Conservation (phyloP, 2,797 vertebrate species). For the Cossypha dichroa region DNA sequence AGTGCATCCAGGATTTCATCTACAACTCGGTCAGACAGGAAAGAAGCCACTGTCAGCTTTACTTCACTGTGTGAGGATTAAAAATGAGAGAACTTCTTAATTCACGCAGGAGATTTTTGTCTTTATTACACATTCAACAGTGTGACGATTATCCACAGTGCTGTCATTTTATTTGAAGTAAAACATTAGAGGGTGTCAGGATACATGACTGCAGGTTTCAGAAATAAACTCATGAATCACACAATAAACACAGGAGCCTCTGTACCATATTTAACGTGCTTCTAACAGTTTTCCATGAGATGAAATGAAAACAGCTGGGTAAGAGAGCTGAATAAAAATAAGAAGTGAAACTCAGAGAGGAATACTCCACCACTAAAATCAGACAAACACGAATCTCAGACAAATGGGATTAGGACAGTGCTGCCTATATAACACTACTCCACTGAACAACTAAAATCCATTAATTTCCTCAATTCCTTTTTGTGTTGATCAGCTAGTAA, state of each 20-base stretch:
- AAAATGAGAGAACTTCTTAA: conserved; percentile 33
- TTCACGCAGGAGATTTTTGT: neutral
- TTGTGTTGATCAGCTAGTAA: neutral
- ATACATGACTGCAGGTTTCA: conserved; percentile 39
- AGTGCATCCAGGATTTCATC: conserved; percentile 95
- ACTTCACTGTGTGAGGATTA: conserved; percentile 84
- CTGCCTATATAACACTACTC: neutral
- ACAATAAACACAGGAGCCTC: conserved; percentile 60
- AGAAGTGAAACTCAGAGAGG: neutral
- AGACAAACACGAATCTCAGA: neutral
- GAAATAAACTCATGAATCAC: conserved; percentile 56
- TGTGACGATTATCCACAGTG: neutral
- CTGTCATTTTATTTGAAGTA: conserved; percentile 27
- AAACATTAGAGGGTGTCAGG: conserved; percentile 8
- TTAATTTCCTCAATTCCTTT: neutral
- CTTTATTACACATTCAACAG: neutral
- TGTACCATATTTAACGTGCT: conserved; percentile 49
- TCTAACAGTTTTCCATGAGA: conserved; percentile 14
- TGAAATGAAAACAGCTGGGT: conserved; percentile 62
- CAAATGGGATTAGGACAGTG: neutral
- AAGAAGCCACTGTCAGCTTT: conserved; percentile 93
- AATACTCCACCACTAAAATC: neutral
- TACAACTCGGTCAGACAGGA: conserved; percentile 94
- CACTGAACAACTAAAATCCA: neutral
- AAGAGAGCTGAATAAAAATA: conserved; percentile 30